phyloP scores from a whole-genome alignment of 2,113 vertebrate genomes.

The Lophura nycthemera region DNA sequence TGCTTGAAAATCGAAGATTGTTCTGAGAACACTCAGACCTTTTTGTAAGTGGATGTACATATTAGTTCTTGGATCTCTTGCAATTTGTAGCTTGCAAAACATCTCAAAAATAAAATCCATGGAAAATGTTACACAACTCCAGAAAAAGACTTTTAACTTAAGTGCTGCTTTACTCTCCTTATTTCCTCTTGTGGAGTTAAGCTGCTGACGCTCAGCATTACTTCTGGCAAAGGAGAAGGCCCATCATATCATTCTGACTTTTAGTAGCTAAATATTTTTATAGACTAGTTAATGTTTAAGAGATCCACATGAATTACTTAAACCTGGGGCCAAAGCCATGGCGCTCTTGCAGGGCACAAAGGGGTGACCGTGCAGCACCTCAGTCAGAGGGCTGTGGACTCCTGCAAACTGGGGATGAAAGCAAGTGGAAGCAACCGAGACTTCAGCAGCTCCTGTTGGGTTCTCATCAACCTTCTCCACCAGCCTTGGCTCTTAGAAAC shows the following conservation, averaged over 20 bases:
- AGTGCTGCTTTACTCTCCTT: neutral
- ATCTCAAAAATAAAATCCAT: neutral
- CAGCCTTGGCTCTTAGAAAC: neutral
- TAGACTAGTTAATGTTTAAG: neutral
- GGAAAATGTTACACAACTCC: neutral
- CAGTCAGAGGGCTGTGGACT: neutral
- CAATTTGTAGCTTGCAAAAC: neutral
- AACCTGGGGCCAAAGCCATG: neutral
- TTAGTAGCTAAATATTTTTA: neutral
- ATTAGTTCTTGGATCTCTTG: neutral
- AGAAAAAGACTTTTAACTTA: neutral
- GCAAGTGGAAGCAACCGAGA: neutral
- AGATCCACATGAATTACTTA: neutral
- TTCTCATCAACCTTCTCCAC: neutral
- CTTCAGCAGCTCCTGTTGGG: neutral
- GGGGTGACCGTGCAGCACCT: neutral
- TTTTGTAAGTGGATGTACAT: accelerated
- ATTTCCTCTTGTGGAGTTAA: neutral
- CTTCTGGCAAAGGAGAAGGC: neutral
- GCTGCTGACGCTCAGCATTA: neutral
- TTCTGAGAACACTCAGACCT: neutral
- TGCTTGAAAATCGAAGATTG: neutral
- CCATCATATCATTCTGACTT: neutral
- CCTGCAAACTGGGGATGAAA: neutral
- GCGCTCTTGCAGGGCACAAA: neutral